These are phyloP conservation scores for Heptranchias perlo DNA, from an alignment of 2,113 vertebrate species.

Conservation along the genomic window DNA sequence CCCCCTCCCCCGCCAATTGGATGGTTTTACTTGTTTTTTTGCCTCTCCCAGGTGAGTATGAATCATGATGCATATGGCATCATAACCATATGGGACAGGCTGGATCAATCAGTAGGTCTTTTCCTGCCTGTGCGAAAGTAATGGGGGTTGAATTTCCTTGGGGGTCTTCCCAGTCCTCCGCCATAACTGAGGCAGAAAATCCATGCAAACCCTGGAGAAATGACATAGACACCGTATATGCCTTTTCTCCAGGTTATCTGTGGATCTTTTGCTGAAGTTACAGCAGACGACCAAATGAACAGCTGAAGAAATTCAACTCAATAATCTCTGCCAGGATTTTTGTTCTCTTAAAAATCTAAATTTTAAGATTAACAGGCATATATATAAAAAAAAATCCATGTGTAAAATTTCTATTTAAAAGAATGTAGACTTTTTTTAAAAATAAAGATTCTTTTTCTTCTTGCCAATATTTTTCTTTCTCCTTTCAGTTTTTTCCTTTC, in stretches of 20 bases:
- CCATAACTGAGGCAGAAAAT: background rate
- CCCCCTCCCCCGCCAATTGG: too few species aligned
- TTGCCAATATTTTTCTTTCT: background rate
- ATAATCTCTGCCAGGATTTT: background rate
- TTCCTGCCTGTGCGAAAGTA: background rate
- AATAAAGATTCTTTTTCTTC: background rate
- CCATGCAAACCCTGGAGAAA: background rate
- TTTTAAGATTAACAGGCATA: background rate
- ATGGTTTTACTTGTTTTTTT: too few species aligned
- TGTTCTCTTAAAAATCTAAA: background rate
- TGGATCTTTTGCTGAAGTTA: background rate
- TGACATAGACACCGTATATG: too few species aligned
- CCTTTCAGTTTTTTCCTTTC: background rate
- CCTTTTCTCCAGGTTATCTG: background rate
- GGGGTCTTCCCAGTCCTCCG: background rate
- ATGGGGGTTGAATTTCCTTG: background rate
- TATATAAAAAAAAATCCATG: background rate
- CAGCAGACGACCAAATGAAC: background rate
- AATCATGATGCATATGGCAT: too few species aligned
- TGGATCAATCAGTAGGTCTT: too few species aligned
- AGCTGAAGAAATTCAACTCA: background rate
- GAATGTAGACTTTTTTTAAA: background rate
- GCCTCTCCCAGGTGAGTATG: too few species aligned
- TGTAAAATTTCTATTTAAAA: constrained; percentile 8
- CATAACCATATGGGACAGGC: too few species aligned